These are phyloP conservation scores for Dasypus novemcinctus DNA, from an alignment of 2,113 vertebrate genomes.

Conservation along the genomic window DNA sequence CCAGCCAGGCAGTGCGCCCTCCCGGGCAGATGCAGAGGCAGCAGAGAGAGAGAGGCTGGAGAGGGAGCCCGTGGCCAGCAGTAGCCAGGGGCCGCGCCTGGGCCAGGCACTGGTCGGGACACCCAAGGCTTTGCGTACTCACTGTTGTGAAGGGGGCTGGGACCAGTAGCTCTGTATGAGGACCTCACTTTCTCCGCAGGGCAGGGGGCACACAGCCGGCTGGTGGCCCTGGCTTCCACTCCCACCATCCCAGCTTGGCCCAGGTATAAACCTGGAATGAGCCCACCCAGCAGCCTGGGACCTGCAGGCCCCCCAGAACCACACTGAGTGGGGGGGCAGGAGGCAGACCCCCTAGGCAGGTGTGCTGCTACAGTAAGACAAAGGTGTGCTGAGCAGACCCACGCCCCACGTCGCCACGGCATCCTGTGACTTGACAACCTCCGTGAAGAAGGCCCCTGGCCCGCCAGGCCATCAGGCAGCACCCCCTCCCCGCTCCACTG, in stretches of 20 bases:
- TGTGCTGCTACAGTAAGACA: not conserved
- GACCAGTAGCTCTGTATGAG: no score
- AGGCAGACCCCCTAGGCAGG: not conserved
- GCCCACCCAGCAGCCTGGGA: not conserved
- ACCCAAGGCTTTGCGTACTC: fast-evolving
- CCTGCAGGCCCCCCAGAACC: not conserved
- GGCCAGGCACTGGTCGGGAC: not conserved
- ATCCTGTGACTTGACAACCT: not conserved
- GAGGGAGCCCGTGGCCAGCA: not conserved
- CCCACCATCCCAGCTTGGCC: not conserved
- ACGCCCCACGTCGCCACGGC: not conserved
- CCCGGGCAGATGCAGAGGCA: not conserved
- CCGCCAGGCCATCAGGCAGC: not conserved
- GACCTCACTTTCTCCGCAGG: not conserved
- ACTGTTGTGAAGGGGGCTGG: no score
- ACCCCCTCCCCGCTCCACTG: no score
- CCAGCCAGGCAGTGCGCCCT: no score
- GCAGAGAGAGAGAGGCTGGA: fast-evolving
- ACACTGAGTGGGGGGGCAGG: not conserved
- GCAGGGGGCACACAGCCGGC: not conserved
- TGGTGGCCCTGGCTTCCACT: not conserved
- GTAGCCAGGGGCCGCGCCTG: not conserved
- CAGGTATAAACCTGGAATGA: not conserved
- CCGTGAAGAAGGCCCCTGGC: not conserved
- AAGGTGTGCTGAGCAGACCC: no score